Base-by-base conservation (phyloP, 2,888 invertebrate species). In the Actias luna region DNA sequence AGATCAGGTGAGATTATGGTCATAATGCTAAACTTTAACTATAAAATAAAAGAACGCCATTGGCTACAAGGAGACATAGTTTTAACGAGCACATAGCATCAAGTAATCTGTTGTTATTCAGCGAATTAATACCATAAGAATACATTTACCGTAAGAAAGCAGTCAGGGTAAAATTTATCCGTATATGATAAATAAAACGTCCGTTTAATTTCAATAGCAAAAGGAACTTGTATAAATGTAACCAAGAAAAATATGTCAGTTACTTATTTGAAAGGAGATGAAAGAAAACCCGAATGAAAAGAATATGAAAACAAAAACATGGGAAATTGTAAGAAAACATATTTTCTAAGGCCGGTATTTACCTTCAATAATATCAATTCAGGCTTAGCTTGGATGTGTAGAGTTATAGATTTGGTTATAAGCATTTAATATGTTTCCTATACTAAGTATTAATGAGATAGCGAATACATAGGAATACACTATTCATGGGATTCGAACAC, bases 231-330 rank as follows among this genome's bases (percentile, higher is more conserved):
- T 55, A 55, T 55, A 55, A 55, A 55, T n/a, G n/a, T 55, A 2
- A 29, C n/a, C 16, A 29, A 7, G 8, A 55, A 55, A 50, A 29
- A 55, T n/a, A 55, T 14, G 29, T 29, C 55, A 7, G n/a, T 29
- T 25, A 29, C 18, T 29, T 29, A 12, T 14, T n/a, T 29, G 55
- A 55, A 55, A 29, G 16, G 55, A 55, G 55, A 55, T 55, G 29
- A 55, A 55, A 55, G 55, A 16, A 29, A 22, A n/a, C 29, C 5
- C 55, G n/a, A 7, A 55, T 55, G 55, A 55, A 29, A 55, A 55
- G 55, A 29, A 55, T 29, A 55, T 29, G 55, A 55, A 55, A 55
- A 29, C 29, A 55, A 55, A 29, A 55, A 29, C 16, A 55, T 27
- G 18, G 55, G 46, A 50, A 18, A 50, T 50, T 50, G 25, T 50